phyloP scores from a whole-genome alignment of 2,888 invertebrate genomes.

The Epiblema foenella region DNA sequence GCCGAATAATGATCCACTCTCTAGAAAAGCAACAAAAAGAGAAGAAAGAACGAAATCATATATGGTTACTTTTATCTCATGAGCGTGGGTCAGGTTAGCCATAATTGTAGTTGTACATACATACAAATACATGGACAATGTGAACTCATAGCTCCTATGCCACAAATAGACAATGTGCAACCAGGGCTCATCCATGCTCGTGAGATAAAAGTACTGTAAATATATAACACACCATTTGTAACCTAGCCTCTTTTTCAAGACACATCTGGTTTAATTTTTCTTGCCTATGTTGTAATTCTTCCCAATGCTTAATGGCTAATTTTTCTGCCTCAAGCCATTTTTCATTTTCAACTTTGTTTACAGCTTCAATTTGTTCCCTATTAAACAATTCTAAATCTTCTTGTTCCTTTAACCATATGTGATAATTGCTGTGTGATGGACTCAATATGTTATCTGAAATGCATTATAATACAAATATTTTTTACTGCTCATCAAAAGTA shows the following conservation, averaged over 20 bases:
- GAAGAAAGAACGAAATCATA: background rate
- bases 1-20: too few relatives aligned
- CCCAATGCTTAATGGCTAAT: constrained; percentile 87
- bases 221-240: constrained; percentile 67
- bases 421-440: constrained; percentile 71
- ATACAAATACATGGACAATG: too few relatives aligned
- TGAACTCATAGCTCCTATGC: too few relatives aligned
- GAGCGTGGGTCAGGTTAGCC: too few relatives aligned
- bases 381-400: constrained; percentile 80
- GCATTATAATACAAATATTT: constrained; percentile 12
- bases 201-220: too few relatives aligned
- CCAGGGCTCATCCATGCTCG: too few relatives aligned
- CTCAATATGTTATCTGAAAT: constrained; percentile 38
- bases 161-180: too few relatives aligned
- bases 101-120: too few relatives aligned
- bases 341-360: constrained; percentile 84
- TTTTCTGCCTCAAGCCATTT: constrained; percentile 89
- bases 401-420: constrained; percentile 82
- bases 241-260: constrained; percentile 85
- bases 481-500: background rate
- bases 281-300: constrained; percentile 84
- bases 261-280: constrained; percentile 83
- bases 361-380: constrained; percentile 81
- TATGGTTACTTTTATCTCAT: too few relatives aligned
- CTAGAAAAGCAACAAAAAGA: too few relatives aligned